phyloP scores from a whole-genome alignment of 2,113 vertebrate genomes.

The Gnathonemus longibarbis region DNA sequence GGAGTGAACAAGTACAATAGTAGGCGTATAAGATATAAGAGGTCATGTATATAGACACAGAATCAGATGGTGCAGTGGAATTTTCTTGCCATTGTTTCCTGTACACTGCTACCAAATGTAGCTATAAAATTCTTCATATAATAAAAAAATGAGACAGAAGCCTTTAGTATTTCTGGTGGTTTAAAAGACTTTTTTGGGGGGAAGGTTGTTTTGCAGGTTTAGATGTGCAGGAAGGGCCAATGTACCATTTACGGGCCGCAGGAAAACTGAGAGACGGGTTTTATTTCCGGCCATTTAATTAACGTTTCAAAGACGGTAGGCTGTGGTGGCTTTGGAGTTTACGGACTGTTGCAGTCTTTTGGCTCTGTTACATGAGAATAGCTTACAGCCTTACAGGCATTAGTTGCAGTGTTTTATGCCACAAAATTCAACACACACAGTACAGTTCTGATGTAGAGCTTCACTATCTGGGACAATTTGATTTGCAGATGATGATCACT shows the following conservation, averaged over 20 bases:
- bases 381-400: neutral
- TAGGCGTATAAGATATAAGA: neutral
- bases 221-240: neutral
- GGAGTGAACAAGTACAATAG: neutral
- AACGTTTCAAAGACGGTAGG: neutral
- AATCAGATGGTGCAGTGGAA: neutral
- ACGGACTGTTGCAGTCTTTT: neutral
- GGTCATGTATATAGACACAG: neutral
- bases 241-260: neutral
- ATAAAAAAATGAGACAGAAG: neutral
- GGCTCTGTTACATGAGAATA: neutral
- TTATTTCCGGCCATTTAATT: neutral
- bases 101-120: neutral
- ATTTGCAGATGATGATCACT: neutral
- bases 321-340: neutral
- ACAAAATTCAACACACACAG: neutral
- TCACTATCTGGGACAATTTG: neutral
- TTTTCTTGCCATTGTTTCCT: neutral
- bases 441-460: neutral
- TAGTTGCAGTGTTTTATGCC: neutral
- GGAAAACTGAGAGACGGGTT: neutral
- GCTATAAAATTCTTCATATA: neutral
- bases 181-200: neutral
- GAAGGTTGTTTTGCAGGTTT: neutral
- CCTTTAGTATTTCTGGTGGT: neutral